Evolutionary conservation across 2,888 invertebrate genomes (phyloP).

Genomic region (Drosophila mettleri): DNA sequence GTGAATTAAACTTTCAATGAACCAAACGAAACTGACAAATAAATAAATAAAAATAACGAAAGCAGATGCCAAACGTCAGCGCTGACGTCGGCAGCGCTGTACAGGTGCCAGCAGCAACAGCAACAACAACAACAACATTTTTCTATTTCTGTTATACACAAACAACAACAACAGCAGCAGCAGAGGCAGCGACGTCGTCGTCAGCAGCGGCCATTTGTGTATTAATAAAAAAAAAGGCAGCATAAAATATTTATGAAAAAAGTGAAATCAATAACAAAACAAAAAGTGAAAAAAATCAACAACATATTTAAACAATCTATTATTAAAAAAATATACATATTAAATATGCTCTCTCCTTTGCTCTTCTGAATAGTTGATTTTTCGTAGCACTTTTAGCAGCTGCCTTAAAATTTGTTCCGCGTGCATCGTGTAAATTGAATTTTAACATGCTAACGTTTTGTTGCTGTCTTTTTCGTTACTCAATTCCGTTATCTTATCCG

Average conservation of each 20-base stretch:
- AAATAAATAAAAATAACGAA: constrained; percentile 22
- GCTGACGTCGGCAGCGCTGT: constrained; percentile 43
- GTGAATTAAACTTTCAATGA: constrained; percentile 59
- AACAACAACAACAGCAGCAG: constrained; percentile 23
- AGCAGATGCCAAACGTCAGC: constrained; percentile 56
- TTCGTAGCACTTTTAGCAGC: constrained; percentile 8
- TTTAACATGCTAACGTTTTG: constrained; percentile 54
- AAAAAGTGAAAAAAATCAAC: constrained; percentile 36
- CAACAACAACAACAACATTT: constrained; percentile 32
- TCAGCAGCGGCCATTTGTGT: constrained; percentile 46
- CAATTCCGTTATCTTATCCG: constrained; percentile 66
- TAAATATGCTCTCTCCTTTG: constrained; percentile 12
- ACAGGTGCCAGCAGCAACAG: constrained; percentile 47
- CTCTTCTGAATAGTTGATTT: constrained; percentile 4
- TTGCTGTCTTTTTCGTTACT: constrained; percentile 14
- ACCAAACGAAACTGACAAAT: constrained; percentile 30
- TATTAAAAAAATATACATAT: constrained; percentile 28
- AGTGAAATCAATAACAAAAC: constrained; percentile 77
- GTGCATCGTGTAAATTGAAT: constrained; percentile 55
- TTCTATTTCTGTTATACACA: constrained; percentile 66
- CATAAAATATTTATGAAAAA: constrained; percentile 62
- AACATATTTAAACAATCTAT: constrained; percentile 45
- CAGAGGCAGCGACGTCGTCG: constrained; percentile 9
- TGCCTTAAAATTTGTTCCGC: constrained; percentile 13
- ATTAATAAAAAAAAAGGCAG: constrained; percentile 36